Evolutionary conservation across 2,888 invertebrate genomes (phyloP), one percentile per base, ranked within the genome.

Genomic region (Trachelus stipa): DNA sequence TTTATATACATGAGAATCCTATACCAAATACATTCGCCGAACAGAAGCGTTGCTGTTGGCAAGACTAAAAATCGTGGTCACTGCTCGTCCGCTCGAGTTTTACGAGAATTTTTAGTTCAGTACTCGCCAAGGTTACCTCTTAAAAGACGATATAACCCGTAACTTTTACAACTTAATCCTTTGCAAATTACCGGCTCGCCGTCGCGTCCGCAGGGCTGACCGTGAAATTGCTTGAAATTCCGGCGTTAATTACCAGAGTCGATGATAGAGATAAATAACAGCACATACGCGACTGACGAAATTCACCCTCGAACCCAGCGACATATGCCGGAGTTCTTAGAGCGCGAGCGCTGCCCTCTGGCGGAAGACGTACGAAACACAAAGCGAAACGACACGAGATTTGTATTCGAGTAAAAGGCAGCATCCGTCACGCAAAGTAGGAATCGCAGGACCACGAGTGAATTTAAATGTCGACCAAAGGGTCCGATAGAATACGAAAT

Each of bases 91-190:
- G 23, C 23, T 56, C 23, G 23, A 15, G 56, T 56, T 56, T 56
- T 56, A 56, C 56, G 56, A 56, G 9, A 56, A 56, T 23, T 56
- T 56, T 56, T 56, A 2, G 15, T 56, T 56, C 2, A 9, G 56
- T 56, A 56, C 56, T 56, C 56, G 9, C 23, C 2, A 23, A 23
- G 23, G 56, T 56, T 23, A 56, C 9, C 56, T 23, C 15, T 56
- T 56, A 56, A 56, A 56, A 56, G 15, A 15, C 56, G 56, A 56
- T 56, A 56, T 56, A 56, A 56, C 56, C 56, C 23, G 31, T 23
- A 31, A 73, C 74, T 80, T 79, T 79, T 73, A 77, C 79, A 80
- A 79, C 76, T 80, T 79, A 79, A 80, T 80, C 79, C 79, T 68
- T 56, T 76, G 77, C 79, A 80, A 79, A 56, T 75, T 68, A 68